Evolutionary conservation across 92 coral and sea anemone genomes (phyloP).

Genomic region (Virgularia gustaviana): DNA sequence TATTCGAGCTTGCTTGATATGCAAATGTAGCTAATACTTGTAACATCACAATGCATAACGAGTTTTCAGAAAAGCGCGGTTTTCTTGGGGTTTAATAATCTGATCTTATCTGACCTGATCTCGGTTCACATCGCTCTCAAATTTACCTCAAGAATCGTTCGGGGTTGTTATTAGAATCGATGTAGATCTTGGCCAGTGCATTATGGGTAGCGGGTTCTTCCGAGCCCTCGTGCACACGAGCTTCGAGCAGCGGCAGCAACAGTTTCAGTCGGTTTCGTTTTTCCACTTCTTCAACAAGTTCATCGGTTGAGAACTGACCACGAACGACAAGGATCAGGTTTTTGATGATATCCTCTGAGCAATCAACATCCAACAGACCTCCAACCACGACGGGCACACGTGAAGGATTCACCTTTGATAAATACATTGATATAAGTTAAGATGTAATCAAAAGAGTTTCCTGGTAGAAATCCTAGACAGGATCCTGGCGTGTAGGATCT

Average conservation of each 20-base stretch:
- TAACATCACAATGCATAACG: too few relatives aligned
- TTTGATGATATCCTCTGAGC: slow-evolving; percentile 90
- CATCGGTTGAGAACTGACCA: slow-evolving; percentile 98
- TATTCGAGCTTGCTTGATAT: not conserved
- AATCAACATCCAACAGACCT: slow-evolving; percentile 93
- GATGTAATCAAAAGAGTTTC: too few relatives aligned
- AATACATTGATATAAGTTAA: not conserved
- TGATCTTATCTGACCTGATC: not conserved
- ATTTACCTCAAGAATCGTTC: slow-evolving; percentile 93
- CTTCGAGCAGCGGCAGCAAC: slow-evolving; percentile 91
- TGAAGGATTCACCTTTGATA: slow-evolving; percentile 85
- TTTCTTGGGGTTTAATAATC: not conserved
- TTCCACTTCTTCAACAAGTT: slow-evolving; percentile 95
- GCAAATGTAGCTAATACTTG: not conserved
- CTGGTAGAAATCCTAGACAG: too few relatives aligned
- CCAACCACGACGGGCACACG: slow-evolving; percentile 96
- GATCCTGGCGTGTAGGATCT: too few relatives aligned
- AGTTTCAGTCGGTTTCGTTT: slow-evolving; percentile 87
- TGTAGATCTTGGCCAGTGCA: slow-evolving; percentile 97
- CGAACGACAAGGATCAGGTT: slow-evolving; percentile 97
- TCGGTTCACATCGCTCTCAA: not conserved
- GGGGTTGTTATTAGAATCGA: slow-evolving; percentile 95
- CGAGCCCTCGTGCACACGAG: slow-evolving; percentile 94
- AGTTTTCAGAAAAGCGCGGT: not conserved
- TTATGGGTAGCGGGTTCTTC: slow-evolving; percentile 99